Percentiles rank a stretch among this genome's conserved stretches.
phyloP scores from a whole-genome alignment of 2,888 invertebrate species.

The Euspilapteryx auroguttella region DNA sequence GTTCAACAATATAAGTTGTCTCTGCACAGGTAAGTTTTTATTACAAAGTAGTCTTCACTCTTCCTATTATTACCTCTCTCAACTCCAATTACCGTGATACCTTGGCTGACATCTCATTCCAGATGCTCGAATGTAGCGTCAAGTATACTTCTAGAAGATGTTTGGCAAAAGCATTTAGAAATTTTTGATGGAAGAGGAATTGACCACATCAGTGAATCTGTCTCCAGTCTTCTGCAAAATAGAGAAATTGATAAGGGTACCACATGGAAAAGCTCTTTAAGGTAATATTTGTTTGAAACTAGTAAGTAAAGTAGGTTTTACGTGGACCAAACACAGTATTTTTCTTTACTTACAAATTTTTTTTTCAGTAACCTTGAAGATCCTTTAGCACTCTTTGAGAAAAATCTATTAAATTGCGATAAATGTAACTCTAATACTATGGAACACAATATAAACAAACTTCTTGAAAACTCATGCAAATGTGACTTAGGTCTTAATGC shows the following conservation, averaged over 20 bases:
- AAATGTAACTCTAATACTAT: constrained; percentile 13
- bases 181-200: constrained; percentile 13
- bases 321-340: not conserved
- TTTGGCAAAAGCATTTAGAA: constrained; percentile 19
- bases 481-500: constrained; percentile 18
- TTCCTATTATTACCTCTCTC: no score
- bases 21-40: constrained; percentile 15
- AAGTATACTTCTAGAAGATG: constrained; percentile 18
- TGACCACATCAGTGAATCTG: constrained; percentile 15
- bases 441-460: constrained; percentile 11
- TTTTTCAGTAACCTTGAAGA: constrained; percentile 25
- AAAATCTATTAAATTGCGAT: constrained; percentile 17
- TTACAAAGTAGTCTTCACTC: no score
- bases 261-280: constrained; percentile 25
- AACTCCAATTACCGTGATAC: no score
- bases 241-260: constrained; percentile 15
- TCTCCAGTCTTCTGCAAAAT: constrained; percentile 16
- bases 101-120: no score
- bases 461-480: constrained; percentile 19
- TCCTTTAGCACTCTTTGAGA: constrained; percentile 19
- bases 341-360: constrained; percentile 1
- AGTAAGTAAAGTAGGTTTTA: constrained; percentile 5
- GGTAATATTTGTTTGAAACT: no score
- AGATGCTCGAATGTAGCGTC: constrained; percentile 29
- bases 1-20: constrained; percentile 20